A percentile compares a stretch with the other conserved stretches of the same genome.
phyloP scores from a whole-genome alignment of 2,797 vertebrate species.

The Hipposideros larvatus region DNA sequence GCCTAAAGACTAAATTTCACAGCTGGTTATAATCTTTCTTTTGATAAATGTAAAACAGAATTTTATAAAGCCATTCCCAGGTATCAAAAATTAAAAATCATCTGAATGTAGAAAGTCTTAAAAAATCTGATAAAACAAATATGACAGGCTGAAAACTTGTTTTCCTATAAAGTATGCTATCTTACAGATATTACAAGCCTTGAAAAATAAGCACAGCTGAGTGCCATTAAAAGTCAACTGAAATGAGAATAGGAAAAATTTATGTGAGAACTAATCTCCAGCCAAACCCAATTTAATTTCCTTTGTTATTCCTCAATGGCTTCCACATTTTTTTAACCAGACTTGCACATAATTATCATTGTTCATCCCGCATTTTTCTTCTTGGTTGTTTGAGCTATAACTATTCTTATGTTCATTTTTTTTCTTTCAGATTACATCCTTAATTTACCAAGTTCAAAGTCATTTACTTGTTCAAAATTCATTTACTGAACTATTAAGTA shows the following conservation, averaged over 20 bases:
- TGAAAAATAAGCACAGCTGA: neutral
- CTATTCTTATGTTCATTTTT: slow-evolving; percentile 25
- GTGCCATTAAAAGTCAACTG: neutral
- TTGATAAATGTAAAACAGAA: neutral
- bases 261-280: slow-evolving; percentile 17
- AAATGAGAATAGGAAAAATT: neutral
- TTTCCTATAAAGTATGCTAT: slow-evolving; percentile 15
- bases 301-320: neutral
- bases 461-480: slow-evolving; percentile 9
- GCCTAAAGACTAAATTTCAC: slow-evolving; percentile 31
- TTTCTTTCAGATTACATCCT: neutral
- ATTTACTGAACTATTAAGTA: neutral
- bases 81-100: slow-evolving; percentile 20
- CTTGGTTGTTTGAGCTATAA: neutral
- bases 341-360: neutral
- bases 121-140: neutral
- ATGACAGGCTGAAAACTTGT: neutral
- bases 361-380: neutral
- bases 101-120: neutral
- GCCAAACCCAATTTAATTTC: neutral
- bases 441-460: slow-evolving; percentile 47
- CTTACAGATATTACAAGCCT: neutral
- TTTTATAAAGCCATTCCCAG: neutral
- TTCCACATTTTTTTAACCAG: neutral
- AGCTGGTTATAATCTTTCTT: slow-evolving; percentile 17